Percentiles rank a stretch among this genome's conserved stretches.
These are phyloP conservation scores for Chrysochloris asiatica DNA, from an alignment of 2,113 vertebrate species.

Conservation along the genomic window DNA sequence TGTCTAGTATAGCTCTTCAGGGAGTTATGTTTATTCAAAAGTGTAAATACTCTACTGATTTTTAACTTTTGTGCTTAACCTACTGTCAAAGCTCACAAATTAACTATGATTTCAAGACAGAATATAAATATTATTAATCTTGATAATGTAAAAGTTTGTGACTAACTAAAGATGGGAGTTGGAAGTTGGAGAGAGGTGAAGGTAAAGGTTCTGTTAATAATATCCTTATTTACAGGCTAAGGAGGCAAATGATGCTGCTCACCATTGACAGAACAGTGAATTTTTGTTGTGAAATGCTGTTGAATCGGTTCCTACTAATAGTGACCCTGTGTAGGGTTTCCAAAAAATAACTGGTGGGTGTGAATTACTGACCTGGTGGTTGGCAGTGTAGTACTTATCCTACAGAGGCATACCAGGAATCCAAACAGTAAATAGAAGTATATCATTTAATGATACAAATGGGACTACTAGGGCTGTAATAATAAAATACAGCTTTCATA, in stretches of 20 bases:
- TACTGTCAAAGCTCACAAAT: background rate
- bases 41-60: background rate
- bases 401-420: too few relatives aligned
- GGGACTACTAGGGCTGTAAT: background rate
- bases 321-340: too few relatives aligned
- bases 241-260: background rate
- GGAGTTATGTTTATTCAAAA: background rate
- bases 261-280: background rate
- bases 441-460: background rate
- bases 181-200: background rate
- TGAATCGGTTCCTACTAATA: too few relatives aligned
- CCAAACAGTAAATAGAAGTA: background rate
- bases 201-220: background rate
- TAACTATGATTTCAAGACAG: background rate
- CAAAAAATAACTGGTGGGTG: too few relatives aligned
- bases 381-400: too few relatives aligned
- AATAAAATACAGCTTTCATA: background rate
- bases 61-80: background rate
- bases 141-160: background rate
- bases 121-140: slow-evolving; percentile 30
- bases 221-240: background rate
- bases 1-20: background rate
- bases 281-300: too few relatives aligned
- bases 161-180: background rate
- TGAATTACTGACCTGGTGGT: too few relatives aligned